A percentile compares a stretch with the other conserved stretches of the same genome.
Conservation (phyloP, 2,797 vertebrate species). For the Lithobates pipiens region DNA sequence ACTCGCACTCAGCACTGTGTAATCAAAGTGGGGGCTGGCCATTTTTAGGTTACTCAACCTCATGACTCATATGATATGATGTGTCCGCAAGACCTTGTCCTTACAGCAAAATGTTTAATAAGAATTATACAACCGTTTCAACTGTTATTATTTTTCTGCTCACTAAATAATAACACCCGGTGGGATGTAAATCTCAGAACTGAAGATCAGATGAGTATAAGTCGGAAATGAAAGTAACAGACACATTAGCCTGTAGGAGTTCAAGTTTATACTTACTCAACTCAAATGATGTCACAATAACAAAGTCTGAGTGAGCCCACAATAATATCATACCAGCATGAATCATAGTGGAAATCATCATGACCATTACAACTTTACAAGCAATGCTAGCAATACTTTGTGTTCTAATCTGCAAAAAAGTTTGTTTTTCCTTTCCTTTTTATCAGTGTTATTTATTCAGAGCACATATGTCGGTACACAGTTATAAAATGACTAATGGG, state of each 20-base stretch:
- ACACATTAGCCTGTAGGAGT: slow-evolving; percentile 48
- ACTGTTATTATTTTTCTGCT: slow-evolving; percentile 34
- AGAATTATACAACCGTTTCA: slow-evolving; percentile 33
- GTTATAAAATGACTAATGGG: background rate
- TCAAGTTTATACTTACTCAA: slow-evolving; percentile 50
- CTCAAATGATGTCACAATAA: slow-evolving; percentile 51
- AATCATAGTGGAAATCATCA: slow-evolving; percentile 31
- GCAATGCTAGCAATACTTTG: background rate
- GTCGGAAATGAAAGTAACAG: slow-evolving; percentile 51
- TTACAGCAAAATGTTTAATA: slow-evolving; percentile 40
- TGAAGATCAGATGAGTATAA: background rate
- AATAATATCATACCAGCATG: slow-evolving; percentile 19
- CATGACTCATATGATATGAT: slow-evolving; percentile 31
- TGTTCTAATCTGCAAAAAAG: background rate
- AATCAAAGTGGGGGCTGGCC: slow-evolving; percentile 36
- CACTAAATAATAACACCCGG: slow-evolving; percentile 42
- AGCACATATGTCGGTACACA: background rate
- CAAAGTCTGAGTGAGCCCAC: slow-evolving; percentile 17
- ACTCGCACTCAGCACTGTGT: slow-evolving; percentile 6
- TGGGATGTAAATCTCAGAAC: background rate
- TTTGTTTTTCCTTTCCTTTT: slow-evolving; percentile 16
- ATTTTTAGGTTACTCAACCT: slow-evolving; percentile 43
- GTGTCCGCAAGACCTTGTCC: background rate
- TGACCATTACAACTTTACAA: slow-evolving; percentile 16
- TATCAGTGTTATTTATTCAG: background rate